Evolutionary conservation across 2,888 invertebrate species (phyloP).

Genomic region (Pollenia amentaria): DNA sequence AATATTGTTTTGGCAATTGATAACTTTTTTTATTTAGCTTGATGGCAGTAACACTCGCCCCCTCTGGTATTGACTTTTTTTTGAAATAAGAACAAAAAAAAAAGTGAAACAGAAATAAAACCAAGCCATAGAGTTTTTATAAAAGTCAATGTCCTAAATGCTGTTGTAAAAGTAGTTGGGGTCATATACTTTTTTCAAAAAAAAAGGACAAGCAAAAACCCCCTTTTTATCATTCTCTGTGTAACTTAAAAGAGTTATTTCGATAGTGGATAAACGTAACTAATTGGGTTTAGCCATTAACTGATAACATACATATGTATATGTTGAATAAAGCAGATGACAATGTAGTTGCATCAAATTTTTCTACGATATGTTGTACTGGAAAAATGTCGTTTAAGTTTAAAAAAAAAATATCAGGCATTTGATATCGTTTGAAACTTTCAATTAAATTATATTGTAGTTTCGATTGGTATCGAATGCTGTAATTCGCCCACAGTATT

Average conservation of each 20-base stretch:
- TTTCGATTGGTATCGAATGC: too few relatives aligned
- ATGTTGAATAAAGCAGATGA: too few relatives aligned
- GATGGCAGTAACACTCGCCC: constrained; percentile 36
- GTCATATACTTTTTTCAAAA: constrained; percentile 4
- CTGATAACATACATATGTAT: too few relatives aligned
- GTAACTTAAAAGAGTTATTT: constrained; percentile 30
- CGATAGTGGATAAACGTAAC: background rate
- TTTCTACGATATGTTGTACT: too few relatives aligned
- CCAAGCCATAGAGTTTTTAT: constrained; percentile 4
- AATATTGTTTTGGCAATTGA: constrained; percentile 51
- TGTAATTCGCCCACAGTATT: too few relatives aligned
- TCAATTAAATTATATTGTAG: too few relatives aligned
- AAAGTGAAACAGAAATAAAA: background rate
- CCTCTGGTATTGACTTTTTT: constrained; percentile 27
- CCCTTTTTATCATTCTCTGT: background rate
- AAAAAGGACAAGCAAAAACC: constrained; percentile 6
- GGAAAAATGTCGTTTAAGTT: too few relatives aligned
- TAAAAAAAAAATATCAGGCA: too few relatives aligned
- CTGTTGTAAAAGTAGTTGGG: constrained; percentile 29
- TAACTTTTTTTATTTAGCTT: constrained; percentile 34
- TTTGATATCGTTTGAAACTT: too few relatives aligned
- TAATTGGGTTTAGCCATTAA: too few relatives aligned
- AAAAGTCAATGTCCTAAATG: constrained; percentile 50
- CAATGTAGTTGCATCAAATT: too few relatives aligned
- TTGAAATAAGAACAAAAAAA: constrained; percentile 29